phyloP scores from a whole-genome alignment of 2,113 vertebrate species.

The Lepisosteus oculatus region DNA sequence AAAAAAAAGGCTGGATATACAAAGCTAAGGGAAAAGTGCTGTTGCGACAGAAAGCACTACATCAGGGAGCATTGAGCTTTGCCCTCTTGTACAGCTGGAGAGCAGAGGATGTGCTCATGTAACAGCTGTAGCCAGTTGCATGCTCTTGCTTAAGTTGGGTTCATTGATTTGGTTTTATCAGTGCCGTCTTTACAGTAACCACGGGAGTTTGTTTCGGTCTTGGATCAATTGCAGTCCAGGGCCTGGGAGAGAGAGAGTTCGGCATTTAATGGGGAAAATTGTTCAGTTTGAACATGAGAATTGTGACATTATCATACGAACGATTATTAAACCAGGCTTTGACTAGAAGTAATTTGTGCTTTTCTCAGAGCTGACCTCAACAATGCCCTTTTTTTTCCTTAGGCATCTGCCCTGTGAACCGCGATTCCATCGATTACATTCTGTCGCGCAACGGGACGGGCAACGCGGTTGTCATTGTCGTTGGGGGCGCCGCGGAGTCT shows the following conservation, averaged over 20 bases:
- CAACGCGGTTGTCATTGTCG: slow-evolving; percentile 89
- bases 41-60: slow-evolving; percentile 12
- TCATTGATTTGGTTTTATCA: not conserved
- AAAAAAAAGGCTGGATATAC: too few species aligned
- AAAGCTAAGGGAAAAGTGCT: not conserved
- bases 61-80: slow-evolving; percentile 45
- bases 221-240: too few species aligned
- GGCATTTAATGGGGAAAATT: too few species aligned
- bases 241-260: too few species aligned
- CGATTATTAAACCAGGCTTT: too few species aligned
- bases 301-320: too few species aligned
- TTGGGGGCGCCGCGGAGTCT: slow-evolving; percentile 91
- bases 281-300: too few species aligned
- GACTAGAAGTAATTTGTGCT: too few species aligned
- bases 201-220: too few species aligned
- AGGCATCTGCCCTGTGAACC: slow-evolving; percentile 95
- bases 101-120: slow-evolving; percentile 34
- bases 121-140: slow-evolving; percentile 19
- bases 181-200: too few species aligned
- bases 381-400: not conserved
- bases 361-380: not conserved
- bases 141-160: slow-evolving; percentile 24
- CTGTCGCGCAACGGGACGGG: slow-evolving; percentile 83
- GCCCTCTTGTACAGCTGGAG: slow-evolving; percentile 34
- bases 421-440: slow-evolving; percentile 90